A percentile compares a stretch with the other conserved stretches of the same genome.
Evolutionary conservation across 2,113 vertebrate genomes (phyloP).

Genomic region (Seriola quinqueradiata): DNA sequence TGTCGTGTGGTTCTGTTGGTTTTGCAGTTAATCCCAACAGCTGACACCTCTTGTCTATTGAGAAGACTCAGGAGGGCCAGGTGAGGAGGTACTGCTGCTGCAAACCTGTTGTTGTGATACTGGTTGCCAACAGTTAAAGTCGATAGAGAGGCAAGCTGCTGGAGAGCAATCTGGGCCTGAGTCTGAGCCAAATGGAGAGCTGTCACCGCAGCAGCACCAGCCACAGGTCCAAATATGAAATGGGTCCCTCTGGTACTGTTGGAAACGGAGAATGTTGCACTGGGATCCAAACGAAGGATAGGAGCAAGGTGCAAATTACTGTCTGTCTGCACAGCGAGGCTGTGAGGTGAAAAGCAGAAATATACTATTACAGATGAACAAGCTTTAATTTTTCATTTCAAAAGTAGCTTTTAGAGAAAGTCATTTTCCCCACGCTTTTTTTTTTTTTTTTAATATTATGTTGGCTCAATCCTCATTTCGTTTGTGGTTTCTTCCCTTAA

Average conservation of each 20-base stretch:
- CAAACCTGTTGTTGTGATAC: constrained; percentile 59
- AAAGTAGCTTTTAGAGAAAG: constrained; percentile 32
- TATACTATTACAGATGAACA: constrained; percentile 78
- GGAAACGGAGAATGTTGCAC: constrained; percentile 87
- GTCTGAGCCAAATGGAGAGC: constrained; percentile 89
- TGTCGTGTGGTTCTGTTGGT: constrained; percentile 13
- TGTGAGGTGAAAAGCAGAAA: constrained; percentile 93
- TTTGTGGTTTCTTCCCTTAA: constrained; percentile 8
- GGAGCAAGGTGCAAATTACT: constrained; percentile 88
- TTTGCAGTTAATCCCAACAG: constrained; percentile 47
- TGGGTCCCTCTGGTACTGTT: constrained; percentile 85
- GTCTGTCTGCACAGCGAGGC: constrained; percentile 93
- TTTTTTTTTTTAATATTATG: neutral
- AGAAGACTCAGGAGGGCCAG: constrained; percentile 82
- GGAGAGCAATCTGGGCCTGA: constrained; percentile 88
- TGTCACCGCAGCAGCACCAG: constrained; percentile 58
- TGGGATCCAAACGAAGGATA: constrained; percentile 59
- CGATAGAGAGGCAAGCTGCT: constrained; percentile 82
- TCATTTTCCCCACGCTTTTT: constrained; percentile 14
- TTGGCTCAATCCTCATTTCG: constrained; percentile 23
- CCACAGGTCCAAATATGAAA: constrained; percentile 87
- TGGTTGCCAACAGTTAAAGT: constrained; percentile 45
- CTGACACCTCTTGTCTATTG: constrained; percentile 68
- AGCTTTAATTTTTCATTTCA: constrained; percentile 41
- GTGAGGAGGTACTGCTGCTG: constrained; percentile 57